Conservation (phyloP, 2,113 vertebrate genomes). For the Syngnathus floridae region DNA sequence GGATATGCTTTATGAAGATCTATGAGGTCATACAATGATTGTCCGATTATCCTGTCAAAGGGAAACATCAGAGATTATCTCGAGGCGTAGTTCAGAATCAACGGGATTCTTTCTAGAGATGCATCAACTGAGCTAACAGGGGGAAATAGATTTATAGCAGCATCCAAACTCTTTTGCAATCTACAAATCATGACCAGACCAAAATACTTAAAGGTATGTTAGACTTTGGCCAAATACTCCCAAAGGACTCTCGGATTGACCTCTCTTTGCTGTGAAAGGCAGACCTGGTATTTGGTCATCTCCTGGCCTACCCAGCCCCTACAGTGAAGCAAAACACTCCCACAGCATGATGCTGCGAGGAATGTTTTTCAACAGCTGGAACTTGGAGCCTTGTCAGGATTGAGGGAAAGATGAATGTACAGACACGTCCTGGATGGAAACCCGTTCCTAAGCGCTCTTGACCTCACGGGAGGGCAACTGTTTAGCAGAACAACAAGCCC, state of each 20-base stretch:
- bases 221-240: not conserved
- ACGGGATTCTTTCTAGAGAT: too few species aligned
- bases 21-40: too few species aligned
- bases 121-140: too few species aligned
- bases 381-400: not conserved
- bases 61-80: too few species aligned
- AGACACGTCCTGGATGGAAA: not conserved
- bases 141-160: too few species aligned
- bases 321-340: conserved; percentile 2
- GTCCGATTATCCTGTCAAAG: too few species aligned
- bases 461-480: not conserved
- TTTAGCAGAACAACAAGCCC: not conserved
- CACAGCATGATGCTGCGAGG: not conserved
- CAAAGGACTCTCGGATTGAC: not conserved
- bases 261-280: not conserved
- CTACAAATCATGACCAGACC: too few species aligned
- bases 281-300: not conserved
- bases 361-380: conserved; percentile 1
- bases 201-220: too few species aligned
- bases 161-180: too few species aligned
- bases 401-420: not conserved
- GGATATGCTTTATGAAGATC: too few species aligned
- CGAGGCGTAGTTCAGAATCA: too few species aligned
- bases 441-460: not conserved
- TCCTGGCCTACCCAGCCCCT: not conserved